These are phyloP conservation scores for Leptosomus discolor DNA, from an alignment of 2,113 vertebrate species.

Conservation along the genomic window DNA sequence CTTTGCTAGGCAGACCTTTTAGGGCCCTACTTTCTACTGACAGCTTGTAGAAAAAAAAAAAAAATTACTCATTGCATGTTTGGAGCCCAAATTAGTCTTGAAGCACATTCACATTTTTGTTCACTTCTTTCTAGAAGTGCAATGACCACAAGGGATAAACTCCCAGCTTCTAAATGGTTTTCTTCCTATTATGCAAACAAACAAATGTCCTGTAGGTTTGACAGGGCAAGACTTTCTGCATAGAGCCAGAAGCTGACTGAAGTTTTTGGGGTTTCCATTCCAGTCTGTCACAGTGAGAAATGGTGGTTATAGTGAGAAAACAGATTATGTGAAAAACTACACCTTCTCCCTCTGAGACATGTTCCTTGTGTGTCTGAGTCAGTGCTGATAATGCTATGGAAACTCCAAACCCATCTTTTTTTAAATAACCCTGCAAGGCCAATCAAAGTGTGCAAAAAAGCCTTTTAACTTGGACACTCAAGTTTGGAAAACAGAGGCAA, in stretches of 20 bases:
- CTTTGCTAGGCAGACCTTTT: background rate
- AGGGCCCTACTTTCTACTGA: background rate
- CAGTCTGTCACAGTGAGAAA: fast-evolving
- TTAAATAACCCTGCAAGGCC: background rate
- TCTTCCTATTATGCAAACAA: background rate
- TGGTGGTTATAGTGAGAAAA: background rate
- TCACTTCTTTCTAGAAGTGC: background rate
- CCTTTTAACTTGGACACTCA: background rate
- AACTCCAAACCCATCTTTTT: fast-evolving
- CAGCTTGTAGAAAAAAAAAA: background rate
- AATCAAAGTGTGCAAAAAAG: background rate
- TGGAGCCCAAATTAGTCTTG: background rate
- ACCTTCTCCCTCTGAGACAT: background rate
- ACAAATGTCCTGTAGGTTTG: background rate
- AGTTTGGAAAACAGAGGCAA: background rate
- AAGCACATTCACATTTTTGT: background rate
- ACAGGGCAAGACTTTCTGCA: background rate
- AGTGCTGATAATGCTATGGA: background rate
- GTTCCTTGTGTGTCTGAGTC: background rate
- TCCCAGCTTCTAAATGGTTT: background rate
- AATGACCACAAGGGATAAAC: background rate
- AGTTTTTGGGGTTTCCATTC: background rate
- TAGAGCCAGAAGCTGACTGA: background rate
- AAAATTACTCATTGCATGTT: background rate
- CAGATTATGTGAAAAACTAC: background rate